Base-by-base conservation (phyloP, 2,797 vertebrate species). In the Molossus alvarezi region DNA sequence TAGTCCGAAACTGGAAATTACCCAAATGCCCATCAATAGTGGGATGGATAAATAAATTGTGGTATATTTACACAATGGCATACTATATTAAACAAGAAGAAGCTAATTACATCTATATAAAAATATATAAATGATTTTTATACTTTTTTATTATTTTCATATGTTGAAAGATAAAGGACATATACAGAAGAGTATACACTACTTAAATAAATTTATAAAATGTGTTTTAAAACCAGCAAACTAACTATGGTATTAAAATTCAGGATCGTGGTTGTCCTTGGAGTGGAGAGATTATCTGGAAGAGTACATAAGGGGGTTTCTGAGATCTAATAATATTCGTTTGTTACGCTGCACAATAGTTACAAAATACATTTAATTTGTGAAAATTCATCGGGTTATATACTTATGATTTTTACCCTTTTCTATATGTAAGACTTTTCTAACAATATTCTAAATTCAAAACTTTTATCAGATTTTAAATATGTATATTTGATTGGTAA, bases 381-480 rank as follows among this genome's bases (percentile, higher is more conserved):
- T 87, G 7, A 73, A 96, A 96, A 87, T 80, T 60, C 6, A 33
- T 71, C 9, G 27, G 25, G 48, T 23, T 29, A 84, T 57, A 67
- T 37, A 65, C 6, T 94, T 64, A 73, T 1, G 12, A 82, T 21
- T 92, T 92, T 96, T 93, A 71, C 9, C 77, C 20, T 88, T 90
- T 89, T 67, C 62, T 93, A 9, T 62, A 10, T 13, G 2, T 62
- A 80, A 57, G 25, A 51, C n/a, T 58, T 86, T 69, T 86, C 67
- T 13, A 72, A 91, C 20, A 77, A 45, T 76, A 81, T 48, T 84
- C 6, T 77, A 84, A 48, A 65, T 17, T 76, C 75, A 90, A 94
- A 83, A 45, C 60, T 21, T n/a, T 82, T 69, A 83, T 83, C 29
- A 48, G 10, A 84, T 84, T 93, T 93, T 89, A 88, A 92, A 87